Conservation (phyloP, 1,140 invertebrate species). For the Trichomalopsis sarcophagae region DNA sequence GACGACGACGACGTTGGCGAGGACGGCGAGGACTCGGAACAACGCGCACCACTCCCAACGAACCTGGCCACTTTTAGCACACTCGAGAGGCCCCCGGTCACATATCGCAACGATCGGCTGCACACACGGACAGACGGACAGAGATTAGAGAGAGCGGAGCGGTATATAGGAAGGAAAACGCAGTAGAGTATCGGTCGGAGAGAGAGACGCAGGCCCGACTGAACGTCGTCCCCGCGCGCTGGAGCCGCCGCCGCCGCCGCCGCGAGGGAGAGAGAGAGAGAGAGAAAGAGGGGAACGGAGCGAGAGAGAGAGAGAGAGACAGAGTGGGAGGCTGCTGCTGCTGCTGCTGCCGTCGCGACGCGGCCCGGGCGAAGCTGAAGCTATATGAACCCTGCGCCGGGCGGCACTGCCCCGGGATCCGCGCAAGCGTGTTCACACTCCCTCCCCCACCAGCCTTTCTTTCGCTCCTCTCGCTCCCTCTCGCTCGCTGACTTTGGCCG, state of each 20-base stretch:
- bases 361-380: slow-evolving; percentile 73
- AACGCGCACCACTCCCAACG: neutral
- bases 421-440: slow-evolving; percentile 72
- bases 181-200: neutral
- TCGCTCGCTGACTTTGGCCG: slow-evolving; percentile 1
- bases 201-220: slow-evolving; percentile 1
- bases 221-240: slow-evolving; percentile 3
- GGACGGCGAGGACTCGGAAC: neutral
- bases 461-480: slow-evolving; percentile 15
- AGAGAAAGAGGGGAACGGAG: neutral
- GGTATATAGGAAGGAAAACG: neutral
- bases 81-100: neutral
- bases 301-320: neutral
- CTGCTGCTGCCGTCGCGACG: slow-evolving; percentile 66
- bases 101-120: slow-evolving; percentile 11
- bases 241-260: slow-evolving; percentile 21
- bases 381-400: slow-evolving; percentile 66
- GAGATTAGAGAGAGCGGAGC: neutral
- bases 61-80: neutral
- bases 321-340: slow-evolving; percentile 49
- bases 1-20: neutral
- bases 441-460: slow-evolving; percentile 10
- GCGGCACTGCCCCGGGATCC: slow-evolving; percentile 70
- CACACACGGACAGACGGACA: neutral
- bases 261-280: neutral